A percentile compares a stretch with the other conserved stretches of the same genome.
Conservation (phyloP, 2,113 vertebrate species). For the Periophthalmus modestus region DNA sequence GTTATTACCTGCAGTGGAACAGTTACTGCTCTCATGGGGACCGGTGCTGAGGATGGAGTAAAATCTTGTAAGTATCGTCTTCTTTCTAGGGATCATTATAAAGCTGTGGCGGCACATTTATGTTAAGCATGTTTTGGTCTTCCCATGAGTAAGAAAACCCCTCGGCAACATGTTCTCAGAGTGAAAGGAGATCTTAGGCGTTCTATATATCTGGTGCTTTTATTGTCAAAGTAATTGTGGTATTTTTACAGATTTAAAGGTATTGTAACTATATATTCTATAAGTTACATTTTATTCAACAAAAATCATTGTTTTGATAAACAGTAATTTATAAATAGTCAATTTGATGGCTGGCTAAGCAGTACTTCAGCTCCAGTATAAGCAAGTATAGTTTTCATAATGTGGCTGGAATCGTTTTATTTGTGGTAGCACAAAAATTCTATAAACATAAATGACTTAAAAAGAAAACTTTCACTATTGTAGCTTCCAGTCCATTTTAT, state of each 20-base stretch:
- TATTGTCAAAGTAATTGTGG: not conserved
- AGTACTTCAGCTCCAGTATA: too few species aligned
- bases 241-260: not conserved
- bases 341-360: not conserved
- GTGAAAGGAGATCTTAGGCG: not conserved
- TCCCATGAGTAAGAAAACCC: slow-evolving; percentile 21
- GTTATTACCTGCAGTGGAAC: slow-evolving; percentile 44
- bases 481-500: not conserved
- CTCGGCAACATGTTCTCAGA: not conserved
- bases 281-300: not conserved
- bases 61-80: slow-evolving; percentile 60
- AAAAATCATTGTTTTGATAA: not conserved
- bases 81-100: slow-evolving; percentile 11
- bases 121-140: slow-evolving; percentile 31
- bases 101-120: slow-evolving; percentile 30
- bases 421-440: too few species aligned
- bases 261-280: not conserved
- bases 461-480: not conserved
- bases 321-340: not conserved
- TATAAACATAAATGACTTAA: not conserved
- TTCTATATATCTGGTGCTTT: slow-evolving; percentile 1
- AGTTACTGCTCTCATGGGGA: slow-evolving; percentile 36
- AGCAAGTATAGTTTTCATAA: too few species aligned
- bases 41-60: slow-evolving; percentile 36
- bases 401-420: too few species aligned